Percentiles rank a stretch among this genome's conserved stretches.
These are phyloP conservation scores for Gisinianus flammeolus DNA, from an alignment of 2,888 invertebrate genomes.

Conservation along the genomic window DNA sequence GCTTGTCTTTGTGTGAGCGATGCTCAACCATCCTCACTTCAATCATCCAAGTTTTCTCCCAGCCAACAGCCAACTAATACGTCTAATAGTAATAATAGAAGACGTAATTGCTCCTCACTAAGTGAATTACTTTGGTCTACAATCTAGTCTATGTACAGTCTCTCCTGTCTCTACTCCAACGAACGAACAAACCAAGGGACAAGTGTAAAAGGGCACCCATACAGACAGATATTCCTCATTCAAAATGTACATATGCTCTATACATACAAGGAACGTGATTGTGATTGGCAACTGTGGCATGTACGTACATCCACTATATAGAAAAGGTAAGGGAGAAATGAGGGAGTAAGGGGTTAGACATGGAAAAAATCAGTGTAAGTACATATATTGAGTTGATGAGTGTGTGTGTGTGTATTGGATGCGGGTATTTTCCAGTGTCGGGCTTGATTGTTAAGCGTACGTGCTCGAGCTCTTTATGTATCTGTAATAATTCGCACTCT, in stretches of 20 bases:
- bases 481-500: conserved; percentile 1
- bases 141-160: not conserved
- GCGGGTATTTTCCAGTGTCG: not conserved
- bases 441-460: not conserved
- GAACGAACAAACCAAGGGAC: not conserved
- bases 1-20: not conserved
- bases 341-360: not conserved
- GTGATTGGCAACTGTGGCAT: too few relatives aligned
- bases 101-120: conserved; percentile 32
- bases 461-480: not conserved
- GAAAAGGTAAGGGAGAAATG: not conserved
- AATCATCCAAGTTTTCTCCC: conserved; percentile 10
- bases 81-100: conserved; percentile 29
- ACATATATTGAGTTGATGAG: not conserved
- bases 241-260: not conserved
- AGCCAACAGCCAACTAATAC: conserved; percentile 32
- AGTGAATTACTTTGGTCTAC: conserved; percentile 27
- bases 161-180: not conserved
- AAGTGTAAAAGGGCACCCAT: not conserved
- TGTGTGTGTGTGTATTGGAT: too few relatives aligned
- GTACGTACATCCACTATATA: not conserved
- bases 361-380: not conserved
- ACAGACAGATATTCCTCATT: not conserved
- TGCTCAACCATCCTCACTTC: conserved; percentile 2
- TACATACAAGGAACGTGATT: not conserved